Evolutionary conservation across 2,888 invertebrate species (phyloP), one percentile per base, ranked within the genome.

Genomic region (Xestia rhomboidea): DNA sequence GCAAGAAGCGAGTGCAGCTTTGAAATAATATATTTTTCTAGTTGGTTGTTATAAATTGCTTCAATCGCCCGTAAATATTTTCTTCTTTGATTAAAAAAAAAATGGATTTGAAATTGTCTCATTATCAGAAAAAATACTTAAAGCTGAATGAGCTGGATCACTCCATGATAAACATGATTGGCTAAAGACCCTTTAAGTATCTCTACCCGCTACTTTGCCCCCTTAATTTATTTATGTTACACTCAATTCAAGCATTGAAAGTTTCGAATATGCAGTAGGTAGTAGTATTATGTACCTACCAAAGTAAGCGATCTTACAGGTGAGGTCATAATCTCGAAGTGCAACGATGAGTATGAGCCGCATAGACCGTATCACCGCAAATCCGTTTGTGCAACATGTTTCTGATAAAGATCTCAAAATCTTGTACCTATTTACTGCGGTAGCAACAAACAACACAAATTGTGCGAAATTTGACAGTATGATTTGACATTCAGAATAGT

Each of bases 361-460:
- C 27, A 63, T n/a, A n/a, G 7, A 54, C 27, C 27, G 18, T 34
- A 34, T 67, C 18, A 62, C 30, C 15, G 27, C 44, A 63, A 38
- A 7, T 63, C 38, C 38, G 38, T 24, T 63, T 38, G 63, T 38
- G 15, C 24, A 69, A 41, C 27, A 60, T 21, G 18, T 57, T 24
- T 64, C 38, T 21, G 34, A 78, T 70, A 57, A 41, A 4, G 30
- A 57, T 71, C 8, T 3, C 27, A 8, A 27, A 30, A 62, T 34
- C 13, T 49, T 38, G 2, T 18, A 21, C 27, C 21, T 24, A n/a
- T 21, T 3, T 27, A 49, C 44, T 63, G 2, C n/a, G 34, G 1
- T 30, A 18, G 11, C 30, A 54, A 62, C 60, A 75, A 74, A 57
- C 2, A 80, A 34, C 44, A 11, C 3, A 46, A n/a, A 76, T 82